These are phyloP conservation scores for Acinonyx jubatus DNA, from an alignment of 2,113 vertebrate species.

Conservation along the genomic window DNA sequence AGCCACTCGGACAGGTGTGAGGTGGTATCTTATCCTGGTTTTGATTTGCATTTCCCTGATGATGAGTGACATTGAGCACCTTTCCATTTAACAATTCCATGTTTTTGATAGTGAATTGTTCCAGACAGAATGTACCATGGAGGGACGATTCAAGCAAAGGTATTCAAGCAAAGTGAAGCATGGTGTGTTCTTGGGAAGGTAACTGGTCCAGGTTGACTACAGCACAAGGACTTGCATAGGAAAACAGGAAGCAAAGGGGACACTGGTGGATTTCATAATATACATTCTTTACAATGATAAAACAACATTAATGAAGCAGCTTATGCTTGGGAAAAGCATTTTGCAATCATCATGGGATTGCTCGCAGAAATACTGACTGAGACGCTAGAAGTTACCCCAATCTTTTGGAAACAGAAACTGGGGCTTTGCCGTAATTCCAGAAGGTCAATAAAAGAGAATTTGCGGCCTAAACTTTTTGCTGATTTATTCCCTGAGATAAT, in stretches of 20 bases:
- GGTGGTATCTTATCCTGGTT: too few species aligned
- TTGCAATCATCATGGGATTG: not conserved
- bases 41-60: too few species aligned
- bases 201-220: not conserved
- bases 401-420: not conserved
- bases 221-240: not conserved
- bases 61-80: too few species aligned
- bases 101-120: not conserved
- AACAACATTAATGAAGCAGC: not conserved
- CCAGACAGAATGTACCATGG: rapidly evolving
- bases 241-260: not conserved
- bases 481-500: not conserved
- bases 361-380: not conserved
- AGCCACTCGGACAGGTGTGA: too few species aligned
- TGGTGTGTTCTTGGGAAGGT: not conserved
- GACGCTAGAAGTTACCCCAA: not conserved
- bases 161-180: not conserved
- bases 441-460: not conserved
- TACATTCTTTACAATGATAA: not conserved
- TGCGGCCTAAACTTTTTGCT: not conserved
- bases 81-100: too few species aligned
- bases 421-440: not conserved
- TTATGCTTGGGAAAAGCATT: not conserved
- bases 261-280: not conserved
- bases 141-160: not conserved